Percentiles rank a stretch among this genome's conserved stretches.
Evolutionary conservation across 2,113 vertebrate species (phyloP).

Genomic region (Sula dactylatra): DNA sequence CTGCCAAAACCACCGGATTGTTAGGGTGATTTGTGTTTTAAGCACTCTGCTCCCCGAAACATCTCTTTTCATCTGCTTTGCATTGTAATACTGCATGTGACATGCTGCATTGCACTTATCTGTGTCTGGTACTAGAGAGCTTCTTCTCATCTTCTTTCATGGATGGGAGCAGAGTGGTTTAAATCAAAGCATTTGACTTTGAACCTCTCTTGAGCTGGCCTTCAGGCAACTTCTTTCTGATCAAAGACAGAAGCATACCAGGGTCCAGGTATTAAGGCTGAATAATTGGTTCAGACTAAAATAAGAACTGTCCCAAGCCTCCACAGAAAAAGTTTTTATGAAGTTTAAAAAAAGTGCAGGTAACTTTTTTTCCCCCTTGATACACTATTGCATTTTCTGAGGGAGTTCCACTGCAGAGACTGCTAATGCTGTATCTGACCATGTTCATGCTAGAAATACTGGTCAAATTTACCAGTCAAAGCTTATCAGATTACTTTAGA

Average conservation of each 20-base stretch:
- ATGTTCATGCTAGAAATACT: neutral
- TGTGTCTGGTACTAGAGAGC: conserved; percentile 5
- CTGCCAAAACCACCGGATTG: neutral
- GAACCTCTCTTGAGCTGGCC: conserved; percentile 63
- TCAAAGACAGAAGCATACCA: conserved; percentile 60
- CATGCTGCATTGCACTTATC: conserved; percentile 9
- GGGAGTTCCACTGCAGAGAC: neutral
- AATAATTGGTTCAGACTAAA: conserved; percentile 67
- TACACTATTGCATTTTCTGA: neutral
- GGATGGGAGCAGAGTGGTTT: conserved; percentile 57
- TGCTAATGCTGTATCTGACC: neutral
- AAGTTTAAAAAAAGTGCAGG: neutral
- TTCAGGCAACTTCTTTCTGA: conserved; percentile 68
- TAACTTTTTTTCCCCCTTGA: conserved; percentile 20
- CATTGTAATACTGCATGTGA: conserved; percentile 11
- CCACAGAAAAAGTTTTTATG: conserved; percentile 23
- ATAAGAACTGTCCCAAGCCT: conserved; percentile 60
- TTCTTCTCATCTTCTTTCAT: conserved; percentile 61
- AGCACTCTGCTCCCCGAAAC: neutral
- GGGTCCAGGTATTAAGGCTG: conserved; percentile 58
- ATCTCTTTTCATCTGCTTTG: neutral
- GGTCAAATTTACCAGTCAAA: neutral
- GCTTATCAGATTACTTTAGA: neutral
- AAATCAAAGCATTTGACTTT: conserved; percentile 70
- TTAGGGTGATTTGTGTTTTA: neutral